These are phyloP conservation scores for Rotaria magnacalcarata DNA, from an alignment of 2,888 invertebrate species.

Conservation along the genomic window DNA sequence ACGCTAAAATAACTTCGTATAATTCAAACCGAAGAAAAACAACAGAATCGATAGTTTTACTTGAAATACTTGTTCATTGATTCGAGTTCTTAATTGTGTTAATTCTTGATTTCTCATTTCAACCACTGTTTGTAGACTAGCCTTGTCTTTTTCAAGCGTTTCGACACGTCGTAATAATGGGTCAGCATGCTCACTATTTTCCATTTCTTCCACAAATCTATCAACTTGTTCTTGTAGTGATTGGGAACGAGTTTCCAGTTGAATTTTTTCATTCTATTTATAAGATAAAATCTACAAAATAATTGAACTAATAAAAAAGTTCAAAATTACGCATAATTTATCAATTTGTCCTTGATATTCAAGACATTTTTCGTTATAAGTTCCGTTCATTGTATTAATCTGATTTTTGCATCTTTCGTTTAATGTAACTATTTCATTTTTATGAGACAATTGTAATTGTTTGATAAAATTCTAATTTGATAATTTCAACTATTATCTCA, in stretches of 20 bases:
- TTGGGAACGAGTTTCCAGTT: background rate
- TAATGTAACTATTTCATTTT: no score
- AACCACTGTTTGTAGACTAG: background rate
- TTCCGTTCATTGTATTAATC: no score
- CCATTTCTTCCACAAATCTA: background rate
- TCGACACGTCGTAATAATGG: background rate
- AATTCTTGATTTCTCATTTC: background rate
- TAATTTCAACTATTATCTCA: no score
- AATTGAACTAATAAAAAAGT: no score
- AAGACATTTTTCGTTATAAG: no score
- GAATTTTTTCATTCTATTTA: background rate
- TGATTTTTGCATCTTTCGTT: no score
- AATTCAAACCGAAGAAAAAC: no score
- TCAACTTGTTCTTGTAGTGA: background rate
- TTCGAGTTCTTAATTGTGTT: background rate
- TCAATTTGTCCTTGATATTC: no score
- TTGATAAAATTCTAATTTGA: no score
- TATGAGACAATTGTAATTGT: no score
- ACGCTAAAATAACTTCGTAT: background rate
- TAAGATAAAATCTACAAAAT: no score
- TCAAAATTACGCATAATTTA: no score
- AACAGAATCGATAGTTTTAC: background rate
- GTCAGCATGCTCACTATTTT: background rate
- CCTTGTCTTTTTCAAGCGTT: background rate
- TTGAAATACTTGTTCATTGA: constrained; percentile 6